phyloP scores from a whole-genome alignment of 2,113 vertebrate species.

The Plecotus auritus region DNA sequence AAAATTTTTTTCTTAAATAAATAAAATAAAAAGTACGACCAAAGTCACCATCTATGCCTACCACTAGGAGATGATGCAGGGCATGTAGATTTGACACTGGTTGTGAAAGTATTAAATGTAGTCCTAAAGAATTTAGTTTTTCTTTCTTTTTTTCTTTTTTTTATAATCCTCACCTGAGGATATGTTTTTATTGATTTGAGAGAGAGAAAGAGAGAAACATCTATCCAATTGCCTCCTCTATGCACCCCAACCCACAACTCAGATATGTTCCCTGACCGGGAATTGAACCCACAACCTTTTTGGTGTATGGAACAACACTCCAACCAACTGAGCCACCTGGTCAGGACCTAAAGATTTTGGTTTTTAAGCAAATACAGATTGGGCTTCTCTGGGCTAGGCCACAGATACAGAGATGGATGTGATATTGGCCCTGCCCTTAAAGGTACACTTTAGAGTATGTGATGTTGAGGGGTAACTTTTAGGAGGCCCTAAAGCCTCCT shows the following conservation, averaged over 20 bases:
- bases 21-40: neutral
- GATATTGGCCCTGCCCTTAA: neutral
- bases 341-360: neutral
- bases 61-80: neutral
- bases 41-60: neutral
- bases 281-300: neutral
- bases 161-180: neutral
- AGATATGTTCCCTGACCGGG: neutral
- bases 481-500: neutral
- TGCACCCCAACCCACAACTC: neutral
- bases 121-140: neutral
- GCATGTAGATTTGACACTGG: neutral
- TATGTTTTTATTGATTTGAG: neutral
- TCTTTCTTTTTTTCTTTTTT: neutral
- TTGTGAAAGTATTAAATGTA: neutral
- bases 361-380: neutral
- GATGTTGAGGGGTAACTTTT: neutral
- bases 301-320: neutral
- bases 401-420: neutral
- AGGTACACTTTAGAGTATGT: neutral
- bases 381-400: neutral
- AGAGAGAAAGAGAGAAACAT: neutral
- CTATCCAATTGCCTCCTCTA: neutral
- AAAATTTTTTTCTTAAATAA: neutral
- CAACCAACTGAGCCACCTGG: neutral